A percentile compares a stretch with the other conserved stretches of the same genome.
These are phyloP conservation scores for Enteromius argenteus DNA, from an alignment of 2,797 vertebrate genomes.

Conservation along the genomic window DNA sequence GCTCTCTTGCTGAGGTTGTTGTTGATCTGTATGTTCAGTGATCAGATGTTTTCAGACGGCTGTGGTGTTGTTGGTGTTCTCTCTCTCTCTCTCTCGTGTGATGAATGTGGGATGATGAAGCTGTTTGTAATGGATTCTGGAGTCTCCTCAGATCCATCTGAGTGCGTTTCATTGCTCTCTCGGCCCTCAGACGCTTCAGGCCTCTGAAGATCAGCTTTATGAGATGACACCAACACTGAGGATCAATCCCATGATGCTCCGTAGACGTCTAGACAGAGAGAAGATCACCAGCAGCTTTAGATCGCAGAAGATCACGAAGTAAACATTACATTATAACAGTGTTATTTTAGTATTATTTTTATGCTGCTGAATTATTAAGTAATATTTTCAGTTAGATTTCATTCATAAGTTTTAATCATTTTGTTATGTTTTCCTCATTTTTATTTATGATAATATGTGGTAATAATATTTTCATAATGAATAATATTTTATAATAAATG, in stretches of 20 bases:
- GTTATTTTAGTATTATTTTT: background rate
- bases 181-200: background rate
- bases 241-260: constrained; percentile 1
- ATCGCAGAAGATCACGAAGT: background rate
- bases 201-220: background rate
- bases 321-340: background rate
- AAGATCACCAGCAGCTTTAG: background rate
- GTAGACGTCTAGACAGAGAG: background rate
- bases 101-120: background rate
- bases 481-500: no score
- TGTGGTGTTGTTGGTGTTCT: background rate
- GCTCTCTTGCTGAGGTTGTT: background rate
- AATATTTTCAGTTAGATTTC: background rate
- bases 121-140: background rate
- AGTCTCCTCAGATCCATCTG: background rate
- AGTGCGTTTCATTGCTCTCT: background rate
- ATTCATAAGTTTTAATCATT: no score
- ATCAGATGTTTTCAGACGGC: background rate
- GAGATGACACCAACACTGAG: background rate
- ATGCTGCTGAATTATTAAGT: background rate
- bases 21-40: background rate
- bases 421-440: no score
- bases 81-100: background rate
- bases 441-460: no score
- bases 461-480: no score